A percentile compares a stretch with the other conserved stretches of the same genome.
These are phyloP conservation scores for Mallateleia sp. DNA, from an alignment of 2,888 invertebrate genomes.

Conservation along the genomic window DNA sequence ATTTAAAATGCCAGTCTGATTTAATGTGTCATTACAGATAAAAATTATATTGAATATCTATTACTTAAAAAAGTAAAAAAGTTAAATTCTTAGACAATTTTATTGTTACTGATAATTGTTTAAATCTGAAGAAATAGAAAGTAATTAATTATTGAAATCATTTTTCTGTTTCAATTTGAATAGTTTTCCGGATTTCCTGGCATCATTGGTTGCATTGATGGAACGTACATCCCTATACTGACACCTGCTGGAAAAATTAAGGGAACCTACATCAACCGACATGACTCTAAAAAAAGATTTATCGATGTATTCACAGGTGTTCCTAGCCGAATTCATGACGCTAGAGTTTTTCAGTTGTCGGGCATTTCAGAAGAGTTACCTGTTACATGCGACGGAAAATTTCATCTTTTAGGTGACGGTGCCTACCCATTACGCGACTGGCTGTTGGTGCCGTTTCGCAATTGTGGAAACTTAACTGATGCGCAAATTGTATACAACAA, in stretches of 20 bases:
- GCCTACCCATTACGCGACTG: slow-evolving; percentile 82
- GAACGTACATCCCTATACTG: slow-evolving; percentile 74
- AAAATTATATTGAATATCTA: too few relatives aligned
- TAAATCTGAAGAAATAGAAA: too few relatives aligned
- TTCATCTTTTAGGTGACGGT: slow-evolving; percentile 82
- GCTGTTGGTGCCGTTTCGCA: slow-evolving; percentile 82
- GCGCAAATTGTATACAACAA: too few relatives aligned
- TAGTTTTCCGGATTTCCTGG: slow-evolving; percentile 32
- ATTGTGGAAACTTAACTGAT: slow-evolving; percentile 83
- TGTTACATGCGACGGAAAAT: slow-evolving; percentile 33
- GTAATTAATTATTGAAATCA: too few relatives aligned
- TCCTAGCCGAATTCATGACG: slow-evolving; percentile 23
- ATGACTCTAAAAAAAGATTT: slow-evolving; percentile 56
- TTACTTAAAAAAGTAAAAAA: too few relatives aligned
- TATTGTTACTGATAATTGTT: too few relatives aligned
- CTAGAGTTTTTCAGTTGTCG: slow-evolving; percentile 34
- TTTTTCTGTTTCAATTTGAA: too few relatives aligned
- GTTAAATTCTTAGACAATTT: too few relatives aligned
- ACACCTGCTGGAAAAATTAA: slow-evolving; percentile 84
- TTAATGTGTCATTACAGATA: too few relatives aligned
- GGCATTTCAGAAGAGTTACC: slow-evolving; percentile 33
- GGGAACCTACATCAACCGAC: slow-evolving; percentile 84
- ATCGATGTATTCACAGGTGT: slow-evolving; percentile 61
- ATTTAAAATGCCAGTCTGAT: too few relatives aligned
- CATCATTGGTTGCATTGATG: slow-evolving; percentile 66